These are phyloP conservation scores for Lasioglossum malachurum DNA, from an alignment of 2,888 invertebrate species.

Conservation along the genomic window DNA sequence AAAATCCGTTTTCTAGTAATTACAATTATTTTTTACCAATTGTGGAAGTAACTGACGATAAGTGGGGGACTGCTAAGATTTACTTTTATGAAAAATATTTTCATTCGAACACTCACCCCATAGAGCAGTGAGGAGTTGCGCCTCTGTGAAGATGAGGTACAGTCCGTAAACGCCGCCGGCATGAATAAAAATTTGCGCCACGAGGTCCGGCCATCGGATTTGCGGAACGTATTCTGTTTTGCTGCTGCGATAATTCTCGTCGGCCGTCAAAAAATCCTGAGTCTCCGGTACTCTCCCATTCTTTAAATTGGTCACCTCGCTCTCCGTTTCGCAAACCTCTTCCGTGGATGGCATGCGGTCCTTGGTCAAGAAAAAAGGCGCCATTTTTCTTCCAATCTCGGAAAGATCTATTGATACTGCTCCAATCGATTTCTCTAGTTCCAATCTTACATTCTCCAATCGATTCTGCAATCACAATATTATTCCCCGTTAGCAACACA, in stretches of 20 bases:
- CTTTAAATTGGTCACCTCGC: not conserved
- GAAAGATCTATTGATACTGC: not conserved
- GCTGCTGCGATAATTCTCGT: constrained; percentile 33
- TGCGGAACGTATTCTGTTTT: constrained; percentile 86
- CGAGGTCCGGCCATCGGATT: constrained; percentile 91
- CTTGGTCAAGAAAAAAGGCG: constrained; percentile 55
- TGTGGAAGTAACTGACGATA: too few relatives aligned
- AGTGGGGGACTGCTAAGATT: not conserved
- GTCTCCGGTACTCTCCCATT: constrained; percentile 10
- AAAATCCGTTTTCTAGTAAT: too few relatives aligned
- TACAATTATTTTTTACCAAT: too few relatives aligned
- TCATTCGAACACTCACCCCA: constrained; percentile 88
- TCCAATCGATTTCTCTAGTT: not conserved
- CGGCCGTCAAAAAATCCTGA: constrained; percentile 28
- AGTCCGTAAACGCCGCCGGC: constrained; percentile 90
- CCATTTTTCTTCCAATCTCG: constrained; percentile 54
- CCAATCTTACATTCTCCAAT: not conserved
- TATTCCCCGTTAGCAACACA: not conserved
- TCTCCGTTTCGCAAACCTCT: constrained; percentile 32
- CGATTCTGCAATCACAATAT: not conserved
- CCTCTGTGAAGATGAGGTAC: constrained; percentile 88
- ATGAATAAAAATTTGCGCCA: constrained; percentile 90
- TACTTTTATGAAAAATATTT: not conserved
- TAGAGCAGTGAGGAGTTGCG: constrained; percentile 88
- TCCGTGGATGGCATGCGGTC: constrained; percentile 56